Conservation (phyloP, 2,797 vertebrate genomes). For the Amazona finschi region DNA sequence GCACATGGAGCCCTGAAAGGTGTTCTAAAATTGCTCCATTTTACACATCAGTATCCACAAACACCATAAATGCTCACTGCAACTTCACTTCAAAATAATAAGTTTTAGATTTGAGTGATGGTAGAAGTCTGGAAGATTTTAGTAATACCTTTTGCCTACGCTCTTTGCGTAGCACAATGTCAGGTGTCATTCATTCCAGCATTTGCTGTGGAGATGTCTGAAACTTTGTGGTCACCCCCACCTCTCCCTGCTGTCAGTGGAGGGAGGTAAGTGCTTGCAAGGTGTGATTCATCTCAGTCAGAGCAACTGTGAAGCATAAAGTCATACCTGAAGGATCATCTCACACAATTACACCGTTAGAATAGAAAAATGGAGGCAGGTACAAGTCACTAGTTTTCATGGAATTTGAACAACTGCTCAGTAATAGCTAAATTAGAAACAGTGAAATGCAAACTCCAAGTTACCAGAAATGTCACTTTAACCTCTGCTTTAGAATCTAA, state of each 20-base stretch:
- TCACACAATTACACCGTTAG: neutral
- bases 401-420: neutral
- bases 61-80: rapidly evolving
- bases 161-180: neutral
- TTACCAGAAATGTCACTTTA: neutral
- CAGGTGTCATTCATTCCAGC: neutral
- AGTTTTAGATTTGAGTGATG: neutral
- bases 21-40: neutral
- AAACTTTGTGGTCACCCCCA: neutral
- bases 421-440: neutral
- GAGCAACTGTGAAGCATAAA: neutral
- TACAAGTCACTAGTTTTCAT: neutral
- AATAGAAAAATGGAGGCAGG: neutral
- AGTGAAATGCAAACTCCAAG: neutral
- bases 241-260: neutral
- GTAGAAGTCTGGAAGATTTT: neutral
- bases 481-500: neutral
- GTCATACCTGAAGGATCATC: neutral
- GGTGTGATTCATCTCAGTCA: neutral
- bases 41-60: neutral
- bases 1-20: neutral
- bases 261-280: neutral
- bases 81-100: neutral
- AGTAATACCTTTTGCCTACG: neutral
- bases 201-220: neutral